Evolutionary conservation across 2,888 invertebrate genomes (phyloP), one percentile per base, ranked within the genome.

Genomic region (Quadroppia sp.): DNA sequence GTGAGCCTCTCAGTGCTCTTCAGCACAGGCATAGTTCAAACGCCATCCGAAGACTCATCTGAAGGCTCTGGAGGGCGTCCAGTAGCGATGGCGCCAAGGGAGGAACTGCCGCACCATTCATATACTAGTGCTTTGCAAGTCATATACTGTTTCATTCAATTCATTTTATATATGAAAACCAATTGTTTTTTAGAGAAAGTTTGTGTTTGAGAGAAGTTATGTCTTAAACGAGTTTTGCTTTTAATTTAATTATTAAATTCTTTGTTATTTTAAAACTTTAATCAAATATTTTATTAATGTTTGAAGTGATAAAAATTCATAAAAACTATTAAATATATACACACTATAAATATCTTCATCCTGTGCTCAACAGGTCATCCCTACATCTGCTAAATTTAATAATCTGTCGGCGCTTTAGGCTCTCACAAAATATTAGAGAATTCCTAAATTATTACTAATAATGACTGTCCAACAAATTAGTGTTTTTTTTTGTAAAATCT

Each of bases 1-100:
- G 32, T 30, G 61, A 1, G 32, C 36, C 61, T 61, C 61, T 61
- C 36, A 9, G 7, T 25, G 20, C 17, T 32, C 7, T 1, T 9
- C 32, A 32, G n/a, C 28, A n/a, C 50, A 50, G 20, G 50, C 9
- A 17, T 53, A 25, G 53, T 13, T 23, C 11, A 28, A 7, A 53
- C 23, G 23, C 13, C 20, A 53, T 53, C 53, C 28, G 53, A 20
- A 53, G 53, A 28, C 28, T 7, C 53, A 61, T 30, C 30, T 61
- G 17, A 25, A 32, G 30, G 32, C 36, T 36, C 25, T 36, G 20
- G n/a, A 61, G 23, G 61, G 61, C 61, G n/a, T 61, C 61, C 61
- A 61, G 61, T 61, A 61, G 61, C 20, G 61, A 61, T 61, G 61
- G 61, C 61, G 61, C 61, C 61, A 30, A 30, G 36, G 61, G 61